phyloP scores from a whole-genome alignment of 2,113 vertebrate genomes.

The Cariama cristata region DNA sequence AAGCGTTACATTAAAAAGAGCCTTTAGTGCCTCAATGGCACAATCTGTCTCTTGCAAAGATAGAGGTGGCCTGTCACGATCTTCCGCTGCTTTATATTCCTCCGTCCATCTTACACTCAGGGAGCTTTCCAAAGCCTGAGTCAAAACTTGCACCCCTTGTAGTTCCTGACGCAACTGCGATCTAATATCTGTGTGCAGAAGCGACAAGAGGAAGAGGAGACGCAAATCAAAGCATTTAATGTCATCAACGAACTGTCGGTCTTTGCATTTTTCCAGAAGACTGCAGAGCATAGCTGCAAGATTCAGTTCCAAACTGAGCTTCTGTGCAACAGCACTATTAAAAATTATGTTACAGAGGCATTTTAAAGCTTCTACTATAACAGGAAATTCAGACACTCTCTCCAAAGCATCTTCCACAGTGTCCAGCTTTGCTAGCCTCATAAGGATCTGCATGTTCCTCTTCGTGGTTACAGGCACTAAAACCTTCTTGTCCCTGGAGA shows the following conservation, averaged over 20 bases:
- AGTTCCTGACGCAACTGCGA: constrained; percentile 83
- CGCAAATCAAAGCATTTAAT: constrained; percentile 94
- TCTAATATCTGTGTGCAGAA: constrained; percentile 89
- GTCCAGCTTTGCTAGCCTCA: constrained; percentile 83
- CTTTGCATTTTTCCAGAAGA: constrained; percentile 80
- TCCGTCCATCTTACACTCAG: constrained; percentile 90
- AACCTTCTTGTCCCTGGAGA: constrained; percentile 93
- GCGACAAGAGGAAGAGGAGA: constrained; percentile 94
- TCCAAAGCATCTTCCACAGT: constrained; percentile 74
- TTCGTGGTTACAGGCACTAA: constrained; percentile 91
- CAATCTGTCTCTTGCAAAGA: constrained; percentile 88
- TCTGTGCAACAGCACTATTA: constrained; percentile 92
- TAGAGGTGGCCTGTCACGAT: constrained; percentile 78
- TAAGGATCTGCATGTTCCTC: constrained; percentile 89
- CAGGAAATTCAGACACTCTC: constrained; percentile 81
- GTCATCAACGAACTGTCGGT: constrained; percentile 80
- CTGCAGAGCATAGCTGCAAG: constrained; percentile 87
- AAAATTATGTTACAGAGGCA: constrained; percentile 97
- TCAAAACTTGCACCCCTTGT: constrained; percentile 86
- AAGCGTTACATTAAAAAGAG: constrained; percentile 95
- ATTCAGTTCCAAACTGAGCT: constrained; percentile 90
- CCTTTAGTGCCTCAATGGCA: constrained; percentile 94
- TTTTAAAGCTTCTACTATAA: constrained; percentile 95
- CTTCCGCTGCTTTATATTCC: constrained; percentile 84
- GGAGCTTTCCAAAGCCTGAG: constrained; percentile 89